Evolutionary conservation across 1,140 invertebrate species (phyloP).

Genomic region (Pseudomyrmex cubaensis): DNA sequence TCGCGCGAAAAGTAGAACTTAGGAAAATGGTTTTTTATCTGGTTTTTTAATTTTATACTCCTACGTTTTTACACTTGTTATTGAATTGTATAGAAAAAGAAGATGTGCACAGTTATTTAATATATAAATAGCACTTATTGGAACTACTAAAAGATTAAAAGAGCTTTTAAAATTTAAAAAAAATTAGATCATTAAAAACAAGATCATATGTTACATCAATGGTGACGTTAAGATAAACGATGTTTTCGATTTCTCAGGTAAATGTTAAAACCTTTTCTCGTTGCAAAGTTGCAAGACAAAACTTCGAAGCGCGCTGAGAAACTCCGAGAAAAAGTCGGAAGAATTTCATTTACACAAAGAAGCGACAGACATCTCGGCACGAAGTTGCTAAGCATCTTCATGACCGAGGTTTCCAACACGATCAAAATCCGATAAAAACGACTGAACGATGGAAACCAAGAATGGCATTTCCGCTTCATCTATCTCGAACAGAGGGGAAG

Average conservation of each 20-base stretch:
- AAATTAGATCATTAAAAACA: not conserved
- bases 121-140: too few species aligned
- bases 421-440: conserved; percentile 29
- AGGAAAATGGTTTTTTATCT: not conserved
- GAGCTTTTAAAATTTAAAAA: too few species aligned
- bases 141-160: too few species aligned
- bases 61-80: not conserved
- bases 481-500: conserved; percentile 20
- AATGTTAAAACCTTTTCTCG: not conserved
- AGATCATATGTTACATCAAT: not conserved
- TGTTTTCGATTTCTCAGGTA: not conserved
- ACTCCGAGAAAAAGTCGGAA: not conserved
- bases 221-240: not conserved
- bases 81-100: not conserved
- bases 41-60: too few species aligned
- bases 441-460: conserved; percentile 27
- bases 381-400: not conserved
- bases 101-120: too few species aligned
- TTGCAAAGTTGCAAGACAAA: not conserved
- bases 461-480: conserved; percentile 45
- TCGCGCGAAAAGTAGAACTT: not conserved
- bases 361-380: not conserved
- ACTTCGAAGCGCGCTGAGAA: not conserved
- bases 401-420: not conserved
- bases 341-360: not conserved